Conservation (phyloP, 2,797 vertebrate species). For the Anabas testudineus region DNA sequence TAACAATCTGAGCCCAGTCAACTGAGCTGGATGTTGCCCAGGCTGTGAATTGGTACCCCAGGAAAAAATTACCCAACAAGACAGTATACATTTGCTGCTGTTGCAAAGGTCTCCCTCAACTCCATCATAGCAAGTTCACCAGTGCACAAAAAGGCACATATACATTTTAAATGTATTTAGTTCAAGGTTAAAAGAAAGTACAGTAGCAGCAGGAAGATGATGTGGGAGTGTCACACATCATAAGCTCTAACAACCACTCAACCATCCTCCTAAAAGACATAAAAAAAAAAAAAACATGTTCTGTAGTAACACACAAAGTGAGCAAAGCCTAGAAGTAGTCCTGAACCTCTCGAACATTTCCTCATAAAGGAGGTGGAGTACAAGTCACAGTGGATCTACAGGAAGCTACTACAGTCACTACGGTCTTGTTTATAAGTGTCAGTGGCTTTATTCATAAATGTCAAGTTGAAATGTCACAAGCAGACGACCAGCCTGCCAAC, state of each 20-base stretch:
- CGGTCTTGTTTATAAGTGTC: conserved; percentile 14
- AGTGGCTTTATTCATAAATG: conserved; percentile 45
- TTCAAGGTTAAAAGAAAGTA: background rate
- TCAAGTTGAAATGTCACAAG: conserved; percentile 52
- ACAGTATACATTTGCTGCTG: conserved; percentile 24
- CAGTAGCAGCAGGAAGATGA: background rate
- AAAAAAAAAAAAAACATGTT: background rate
- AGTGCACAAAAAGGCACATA: background rate
- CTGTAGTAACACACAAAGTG: too few species aligned
- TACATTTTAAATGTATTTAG: too few species aligned
- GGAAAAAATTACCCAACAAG: conserved; percentile 54
- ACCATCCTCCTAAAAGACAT: too few species aligned
- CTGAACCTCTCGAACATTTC: conserved; percentile 13
- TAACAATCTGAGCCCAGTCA: conserved; percentile 58
- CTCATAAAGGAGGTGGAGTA: background rate
- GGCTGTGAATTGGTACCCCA: conserved; percentile 51
- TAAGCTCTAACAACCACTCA: too few species aligned
- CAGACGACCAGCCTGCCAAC: conserved; percentile 19
- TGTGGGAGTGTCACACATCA: too few species aligned
- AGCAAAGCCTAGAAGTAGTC: background rate
- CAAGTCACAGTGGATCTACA: background rate
- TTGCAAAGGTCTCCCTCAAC: conserved; percentile 13
- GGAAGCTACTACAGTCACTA: conserved; percentile 2
- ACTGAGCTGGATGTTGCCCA: conserved; percentile 61
- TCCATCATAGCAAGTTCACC: background rate